These are phyloP conservation scores for Ranitomeya variabilis DNA, from an alignment of 2,113 vertebrate species.

Conservation along the genomic window DNA sequence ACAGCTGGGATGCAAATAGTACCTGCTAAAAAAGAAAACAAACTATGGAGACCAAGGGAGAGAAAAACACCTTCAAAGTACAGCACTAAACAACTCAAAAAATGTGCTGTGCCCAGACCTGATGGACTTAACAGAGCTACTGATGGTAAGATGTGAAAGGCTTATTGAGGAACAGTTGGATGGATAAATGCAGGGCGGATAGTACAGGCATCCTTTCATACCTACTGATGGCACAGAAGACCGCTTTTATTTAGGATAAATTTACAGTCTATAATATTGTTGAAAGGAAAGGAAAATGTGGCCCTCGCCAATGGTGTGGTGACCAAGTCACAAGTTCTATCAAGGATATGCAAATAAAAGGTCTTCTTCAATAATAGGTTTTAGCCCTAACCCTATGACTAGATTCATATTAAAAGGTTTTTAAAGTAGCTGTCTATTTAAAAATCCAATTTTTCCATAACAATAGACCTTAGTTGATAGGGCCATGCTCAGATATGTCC, in stretches of 20 bases:
- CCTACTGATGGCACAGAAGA: constrained; percentile 1
- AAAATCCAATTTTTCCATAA: too few species aligned
- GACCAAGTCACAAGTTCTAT: neutral
- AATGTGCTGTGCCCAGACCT: constrained; percentile 22
- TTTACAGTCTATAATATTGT: constrained; percentile 1
- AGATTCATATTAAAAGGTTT: too few species aligned
- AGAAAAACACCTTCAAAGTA: constrained; percentile 51
- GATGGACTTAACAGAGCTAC: constrained; percentile 24
- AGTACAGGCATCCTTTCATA: constrained; percentile 38
- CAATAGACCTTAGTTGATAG: too few species aligned
- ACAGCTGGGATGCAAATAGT: constrained; percentile 34
- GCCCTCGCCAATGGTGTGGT: neutral
- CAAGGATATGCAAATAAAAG: neutral
- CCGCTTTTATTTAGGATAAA: neutral
- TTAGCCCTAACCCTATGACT: too few species aligned
- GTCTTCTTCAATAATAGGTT: too few species aligned
- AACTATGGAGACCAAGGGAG: neutral
- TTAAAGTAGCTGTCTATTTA: too few species aligned
- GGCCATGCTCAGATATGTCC: too few species aligned
- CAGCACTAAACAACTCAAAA: constrained; percentile 7
- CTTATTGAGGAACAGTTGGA: constrained; percentile 42
- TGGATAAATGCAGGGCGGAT: constrained; percentile 39
- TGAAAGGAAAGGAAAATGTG: neutral
- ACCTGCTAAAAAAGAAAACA: constrained; percentile 44
- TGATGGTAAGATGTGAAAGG: constrained; percentile 28